Conservation (phyloP, 2,797 vertebrate genomes). For the Siniperca undulata region DNA sequence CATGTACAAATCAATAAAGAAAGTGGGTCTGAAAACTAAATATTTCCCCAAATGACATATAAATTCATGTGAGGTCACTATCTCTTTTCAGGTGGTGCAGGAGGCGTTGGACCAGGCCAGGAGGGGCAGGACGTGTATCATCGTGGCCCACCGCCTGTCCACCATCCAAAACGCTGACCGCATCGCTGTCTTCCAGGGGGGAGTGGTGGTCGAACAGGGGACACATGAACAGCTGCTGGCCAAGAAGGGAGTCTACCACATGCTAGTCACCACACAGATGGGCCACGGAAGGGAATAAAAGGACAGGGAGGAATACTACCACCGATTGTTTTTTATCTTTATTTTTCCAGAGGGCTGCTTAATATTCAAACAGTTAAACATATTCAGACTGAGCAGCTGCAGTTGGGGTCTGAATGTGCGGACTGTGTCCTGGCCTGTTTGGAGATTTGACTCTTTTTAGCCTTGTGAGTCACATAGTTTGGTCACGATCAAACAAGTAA, state of each 20-base stretch:
- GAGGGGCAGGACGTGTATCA: slow-evolving; percentile 92
- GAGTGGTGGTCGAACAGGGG: slow-evolving; percentile 89
- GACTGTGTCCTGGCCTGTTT: too few species aligned
- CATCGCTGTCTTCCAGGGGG: slow-evolving; percentile 91
- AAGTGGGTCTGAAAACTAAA: background rate
- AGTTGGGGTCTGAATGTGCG: background rate
- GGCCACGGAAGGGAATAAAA: slow-evolving; percentile 47
- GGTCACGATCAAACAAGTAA: background rate
- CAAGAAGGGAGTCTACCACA: slow-evolving; percentile 89
- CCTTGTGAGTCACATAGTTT: background rate
- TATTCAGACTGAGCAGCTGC: background rate
- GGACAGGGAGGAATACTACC: background rate
- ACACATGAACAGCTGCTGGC: slow-evolving; percentile 94
- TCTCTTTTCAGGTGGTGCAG: slow-evolving; percentile 90
- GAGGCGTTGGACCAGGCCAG: slow-evolving; percentile 93
- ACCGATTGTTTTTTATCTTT: background rate
- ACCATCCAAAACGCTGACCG: slow-evolving; percentile 94
- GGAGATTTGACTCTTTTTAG: too few species aligned
- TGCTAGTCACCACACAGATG: slow-evolving; percentile 90
- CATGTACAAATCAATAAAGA: background rate
- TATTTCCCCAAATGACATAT: background rate
- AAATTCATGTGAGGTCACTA: background rate
- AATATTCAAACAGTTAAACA: background rate
- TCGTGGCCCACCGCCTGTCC: slow-evolving; percentile 94
- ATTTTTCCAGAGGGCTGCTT: slow-evolving; percentile 3